A percentile compares a stretch with the other conserved stretches of the same genome.
Evolutionary conservation across 2,888 invertebrate species (phyloP).

Genomic region (Tetranychus piercei): DNA sequence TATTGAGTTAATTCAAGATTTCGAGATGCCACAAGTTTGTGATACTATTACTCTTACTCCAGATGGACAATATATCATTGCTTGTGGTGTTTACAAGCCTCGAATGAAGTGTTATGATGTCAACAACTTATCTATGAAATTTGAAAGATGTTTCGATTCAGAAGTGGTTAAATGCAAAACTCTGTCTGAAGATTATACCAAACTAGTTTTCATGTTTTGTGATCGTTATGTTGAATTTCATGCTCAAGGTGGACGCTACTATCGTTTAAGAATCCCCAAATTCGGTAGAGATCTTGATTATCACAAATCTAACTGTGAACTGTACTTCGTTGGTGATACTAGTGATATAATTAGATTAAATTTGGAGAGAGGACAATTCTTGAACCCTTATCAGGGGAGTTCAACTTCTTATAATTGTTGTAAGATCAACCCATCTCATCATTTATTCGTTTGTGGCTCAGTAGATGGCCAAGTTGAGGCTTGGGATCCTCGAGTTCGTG

Average conservation of each 20-base stretch:
- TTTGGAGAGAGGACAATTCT: slow-evolving; percentile 80
- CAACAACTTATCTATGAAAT: slow-evolving; percentile 81
- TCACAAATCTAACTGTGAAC: slow-evolving; percentile 69
- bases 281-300: slow-evolving; percentile 86
- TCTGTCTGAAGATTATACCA: slow-evolving; percentile 85
- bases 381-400: slow-evolving; percentile 59
- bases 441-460: slow-evolving; percentile 66
- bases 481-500: slow-evolving; percentile 75
- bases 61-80: slow-evolving; percentile 78
- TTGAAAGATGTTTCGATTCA: slow-evolving; percentile 90
- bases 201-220: slow-evolving; percentile 71
- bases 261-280: slow-evolving; percentile 72
- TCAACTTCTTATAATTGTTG: slow-evolving; percentile 54
- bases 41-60: slow-evolving; percentile 60
- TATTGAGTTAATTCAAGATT: slow-evolving; percentile 93
- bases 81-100: slow-evolving; percentile 83
- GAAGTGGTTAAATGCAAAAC: slow-evolving; percentile 84
- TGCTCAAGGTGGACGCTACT: slow-evolving; percentile 75
- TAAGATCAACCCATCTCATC: slow-evolving; percentile 66
- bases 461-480: slow-evolving; percentile 82
- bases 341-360: slow-evolving; percentile 79
- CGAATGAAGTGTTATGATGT: slow-evolving; percentile 89
- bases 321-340: slow-evolving; percentile 69
- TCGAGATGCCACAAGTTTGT: slow-evolving; percentile 93
- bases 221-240: slow-evolving; percentile 90